These are phyloP conservation scores for Dysdera silvatica DNA, from an alignment of 1,140 invertebrate species.

Conservation along the genomic window DNA sequence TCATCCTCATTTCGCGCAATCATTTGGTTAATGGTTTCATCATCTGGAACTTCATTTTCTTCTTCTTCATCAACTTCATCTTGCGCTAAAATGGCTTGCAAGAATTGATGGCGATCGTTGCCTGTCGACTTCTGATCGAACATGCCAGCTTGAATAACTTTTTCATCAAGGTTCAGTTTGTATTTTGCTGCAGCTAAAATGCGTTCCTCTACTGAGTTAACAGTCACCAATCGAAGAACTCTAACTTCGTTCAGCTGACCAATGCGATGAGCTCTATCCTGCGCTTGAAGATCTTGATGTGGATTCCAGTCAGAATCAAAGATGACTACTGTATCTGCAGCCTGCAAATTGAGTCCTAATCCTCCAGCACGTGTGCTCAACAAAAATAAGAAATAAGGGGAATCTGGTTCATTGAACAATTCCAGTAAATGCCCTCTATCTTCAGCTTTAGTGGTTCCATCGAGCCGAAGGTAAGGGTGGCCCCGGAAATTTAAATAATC, in stretches of 20 bases:
- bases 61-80: constrained; percentile 87
- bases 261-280: constrained; percentile 97
- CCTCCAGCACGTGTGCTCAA: constrained; percentile 94
- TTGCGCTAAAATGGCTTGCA: constrained; percentile 88
- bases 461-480: constrained; percentile 57
- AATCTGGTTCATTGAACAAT: constrained; percentile 82
- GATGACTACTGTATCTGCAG: constrained; percentile 96
- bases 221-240: constrained; percentile 91
- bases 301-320: constrained; percentile 99
- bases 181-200: constrained; percentile 81
- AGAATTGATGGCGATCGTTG: constrained; percentile 83
- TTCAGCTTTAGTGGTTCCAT: constrained; percentile 96
- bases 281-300: constrained; percentile 96
- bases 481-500: constrained; percentile 87
- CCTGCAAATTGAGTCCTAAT: constrained; percentile 92
- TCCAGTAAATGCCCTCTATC: constrained; percentile 87
- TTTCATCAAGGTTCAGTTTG: constrained; percentile 96
- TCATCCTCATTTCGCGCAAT: constrained; percentile 89
- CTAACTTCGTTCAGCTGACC: constrained; percentile 96
- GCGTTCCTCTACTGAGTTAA: constrained; percentile 95
- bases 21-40: constrained; percentile 98
- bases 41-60: constrained; percentile 96
- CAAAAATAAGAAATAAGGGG: constrained; percentile 91
- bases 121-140: constrained; percentile 98
- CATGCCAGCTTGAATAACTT: constrained; percentile 99